Evolutionary conservation across 1,140 invertebrate genomes (phyloP).

Genomic region (Dysdera silvatica): DNA sequence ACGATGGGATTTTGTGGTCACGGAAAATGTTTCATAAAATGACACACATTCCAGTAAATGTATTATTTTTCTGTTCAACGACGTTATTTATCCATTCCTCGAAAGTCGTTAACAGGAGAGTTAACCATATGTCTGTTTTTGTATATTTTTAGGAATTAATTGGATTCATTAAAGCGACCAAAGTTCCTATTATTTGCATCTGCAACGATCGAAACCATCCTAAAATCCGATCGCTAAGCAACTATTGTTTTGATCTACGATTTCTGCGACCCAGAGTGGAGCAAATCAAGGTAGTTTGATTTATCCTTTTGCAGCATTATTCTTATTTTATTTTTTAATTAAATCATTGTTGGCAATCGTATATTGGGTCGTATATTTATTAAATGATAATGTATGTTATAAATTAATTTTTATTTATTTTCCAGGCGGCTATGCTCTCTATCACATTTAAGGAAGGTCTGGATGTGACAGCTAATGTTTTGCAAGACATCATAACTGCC

Average conservation of each 20-base stretch:
- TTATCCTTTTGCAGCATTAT: background rate
- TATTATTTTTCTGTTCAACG: no score
- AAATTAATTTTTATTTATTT: conserved; percentile 15
- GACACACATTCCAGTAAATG: no score
- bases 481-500: conserved; percentile 75
- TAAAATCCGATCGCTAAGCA: conserved; percentile 87
- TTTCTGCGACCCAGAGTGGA: conserved; percentile 69
- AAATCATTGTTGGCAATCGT: no score
- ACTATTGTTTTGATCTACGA: conserved; percentile 90
- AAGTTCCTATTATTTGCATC: conserved; percentile 94
- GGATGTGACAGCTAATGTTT: conserved; percentile 63
- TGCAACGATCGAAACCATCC: conserved; percentile 92
- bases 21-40: no score
- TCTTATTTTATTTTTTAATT: background rate
- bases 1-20: no score
- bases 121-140: background rate
- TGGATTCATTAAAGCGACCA: conserved; percentile 76
- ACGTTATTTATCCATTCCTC: no score
- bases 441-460: conserved; percentile 88
- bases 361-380: no score
- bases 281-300: conserved; percentile 69
- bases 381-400: background rate
- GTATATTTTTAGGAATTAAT: conserved; percentile 63
- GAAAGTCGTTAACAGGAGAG: no score
- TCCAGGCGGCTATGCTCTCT: conserved; percentile 73